Conservation (phyloP, 2,888 invertebrate species). For the Vannuccia rotundouncinata region DNA sequence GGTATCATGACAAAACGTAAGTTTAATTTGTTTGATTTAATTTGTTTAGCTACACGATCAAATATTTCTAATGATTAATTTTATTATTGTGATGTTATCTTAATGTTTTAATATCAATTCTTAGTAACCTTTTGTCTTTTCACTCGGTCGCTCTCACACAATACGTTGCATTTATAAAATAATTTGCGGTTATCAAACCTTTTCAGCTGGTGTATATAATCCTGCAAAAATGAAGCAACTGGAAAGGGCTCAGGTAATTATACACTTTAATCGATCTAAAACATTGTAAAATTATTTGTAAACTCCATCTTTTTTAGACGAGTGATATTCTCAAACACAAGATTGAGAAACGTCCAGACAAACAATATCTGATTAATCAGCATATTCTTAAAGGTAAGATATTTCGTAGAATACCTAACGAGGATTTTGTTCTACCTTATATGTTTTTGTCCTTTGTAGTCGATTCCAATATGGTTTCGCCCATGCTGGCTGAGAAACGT, state of each 20-base stretch:
- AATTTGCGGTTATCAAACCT: too few relatives aligned
- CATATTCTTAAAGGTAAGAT: constrained; percentile 12
- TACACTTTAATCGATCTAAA: not conserved
- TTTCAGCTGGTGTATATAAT: constrained; percentile 18
- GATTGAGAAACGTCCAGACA: constrained; percentile 1
- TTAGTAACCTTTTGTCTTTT: too few relatives aligned
- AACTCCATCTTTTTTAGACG: not conserved
- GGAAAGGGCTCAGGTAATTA: not conserved
- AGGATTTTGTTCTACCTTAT: not conserved
- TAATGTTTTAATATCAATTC: too few relatives aligned
- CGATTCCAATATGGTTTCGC: constrained; percentile 12
- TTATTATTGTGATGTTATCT: too few relatives aligned
- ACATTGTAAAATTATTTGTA: not conserved
- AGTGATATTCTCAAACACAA: constrained; percentile 20
- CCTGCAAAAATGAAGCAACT: not conserved
- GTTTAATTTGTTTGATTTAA: not conserved
- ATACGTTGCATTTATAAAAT: too few relatives aligned
- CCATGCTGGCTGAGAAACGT: constrained; percentile 21
- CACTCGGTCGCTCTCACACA: too few relatives aligned
- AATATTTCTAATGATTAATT: not conserved
- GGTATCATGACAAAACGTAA: constrained; percentile 13
- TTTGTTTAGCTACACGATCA: not conserved
- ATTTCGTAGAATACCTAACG: too few relatives aligned
- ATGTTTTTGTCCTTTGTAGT: not conserved
- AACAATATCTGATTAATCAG: not conserved